A percentile compares a stretch with the other conserved stretches of the same genome.
Evolutionary conservation across 2,888 invertebrate species (phyloP).

Genomic region (Rotaria macrura): DNA sequence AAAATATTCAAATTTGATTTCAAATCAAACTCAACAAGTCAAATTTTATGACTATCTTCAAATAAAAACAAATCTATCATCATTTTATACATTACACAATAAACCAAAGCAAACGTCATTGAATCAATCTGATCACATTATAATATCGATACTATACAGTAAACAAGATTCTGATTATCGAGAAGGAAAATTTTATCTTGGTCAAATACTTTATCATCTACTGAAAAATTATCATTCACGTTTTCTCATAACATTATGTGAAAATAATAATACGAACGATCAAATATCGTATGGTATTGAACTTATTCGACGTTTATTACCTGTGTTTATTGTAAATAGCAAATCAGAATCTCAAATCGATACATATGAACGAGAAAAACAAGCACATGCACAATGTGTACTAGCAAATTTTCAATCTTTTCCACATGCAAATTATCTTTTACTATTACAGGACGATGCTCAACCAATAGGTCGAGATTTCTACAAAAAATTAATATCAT

Average conservation of each 20-base stretch:
- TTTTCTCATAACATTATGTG: neutral
- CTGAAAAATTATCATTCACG: neutral
- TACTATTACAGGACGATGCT: slow-evolving; percentile 5
- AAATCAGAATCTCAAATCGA: neutral
- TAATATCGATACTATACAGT: neutral
- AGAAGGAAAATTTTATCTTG: slow-evolving; percentile 8
- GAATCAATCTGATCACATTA: neutral
- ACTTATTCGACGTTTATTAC: neutral
- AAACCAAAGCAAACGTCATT: neutral
- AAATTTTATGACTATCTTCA: neutral
- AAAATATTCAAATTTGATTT: neutral
- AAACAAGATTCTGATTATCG: neutral
- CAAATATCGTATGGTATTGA: neutral
- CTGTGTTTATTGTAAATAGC: neutral
- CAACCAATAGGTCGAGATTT: neutral
- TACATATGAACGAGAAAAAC: slow-evolving; percentile 17
- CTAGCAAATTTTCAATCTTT: neutral
- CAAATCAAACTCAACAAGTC: neutral
- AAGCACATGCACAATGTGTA: neutral
- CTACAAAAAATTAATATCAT: neutral
- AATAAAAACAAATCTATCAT: neutral
- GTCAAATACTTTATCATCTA: neutral
- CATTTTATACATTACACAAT: neutral
- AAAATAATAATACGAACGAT: neutral
- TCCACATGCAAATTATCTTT: neutral